A percentile compares a stretch with the other conserved stretches of the same genome.
Evolutionary conservation across 2,113 vertebrate genomes (phyloP).

Genomic region (Sitta europaea): DNA sequence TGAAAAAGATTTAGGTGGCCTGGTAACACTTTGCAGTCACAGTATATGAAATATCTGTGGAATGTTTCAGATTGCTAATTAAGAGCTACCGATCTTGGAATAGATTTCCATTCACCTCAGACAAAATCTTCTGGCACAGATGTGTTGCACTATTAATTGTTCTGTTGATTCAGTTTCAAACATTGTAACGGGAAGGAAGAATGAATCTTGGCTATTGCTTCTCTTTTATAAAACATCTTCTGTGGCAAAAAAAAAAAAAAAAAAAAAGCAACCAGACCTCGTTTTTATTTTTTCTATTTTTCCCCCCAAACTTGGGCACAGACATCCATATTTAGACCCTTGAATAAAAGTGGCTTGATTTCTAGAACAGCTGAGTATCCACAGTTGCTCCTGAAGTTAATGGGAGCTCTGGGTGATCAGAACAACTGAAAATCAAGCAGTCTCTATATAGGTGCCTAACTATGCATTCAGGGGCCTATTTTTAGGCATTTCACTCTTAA

Average conservation of each 20-base stretch:
- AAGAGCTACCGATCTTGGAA: background rate
- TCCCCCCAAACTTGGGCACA: background rate
- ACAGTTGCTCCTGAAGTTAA: conserved; percentile 60
- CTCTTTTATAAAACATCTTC: conserved; percentile 17
- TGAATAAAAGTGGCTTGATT: conserved; percentile 67
- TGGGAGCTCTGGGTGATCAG: conserved; percentile 67
- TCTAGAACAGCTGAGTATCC: conserved; percentile 58
- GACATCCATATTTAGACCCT: conserved; percentile 67
- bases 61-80: background rate
- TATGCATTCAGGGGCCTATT: conserved; percentile 59
- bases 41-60: background rate
- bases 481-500: conserved; percentile 53
- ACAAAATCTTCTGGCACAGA: conserved; percentile 1
- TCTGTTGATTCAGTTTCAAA: conserved; percentile 30
- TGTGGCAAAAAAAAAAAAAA: background rate
- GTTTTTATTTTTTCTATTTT: background rate
- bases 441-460: conserved; percentile 58
- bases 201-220: conserved; percentile 4
- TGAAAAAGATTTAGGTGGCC: background rate
- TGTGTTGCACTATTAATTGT: conserved; percentile 25
- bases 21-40: background rate
- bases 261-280: background rate
- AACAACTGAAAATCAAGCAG: conserved; percentile 68
- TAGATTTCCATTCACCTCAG: background rate
- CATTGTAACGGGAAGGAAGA: background rate